Evolutionary conservation across 53 echinoderm and acorn worm species (phyloP), one percentile per base, ranked within the genome.

Genomic region (Antedon mediterranea): DNA sequence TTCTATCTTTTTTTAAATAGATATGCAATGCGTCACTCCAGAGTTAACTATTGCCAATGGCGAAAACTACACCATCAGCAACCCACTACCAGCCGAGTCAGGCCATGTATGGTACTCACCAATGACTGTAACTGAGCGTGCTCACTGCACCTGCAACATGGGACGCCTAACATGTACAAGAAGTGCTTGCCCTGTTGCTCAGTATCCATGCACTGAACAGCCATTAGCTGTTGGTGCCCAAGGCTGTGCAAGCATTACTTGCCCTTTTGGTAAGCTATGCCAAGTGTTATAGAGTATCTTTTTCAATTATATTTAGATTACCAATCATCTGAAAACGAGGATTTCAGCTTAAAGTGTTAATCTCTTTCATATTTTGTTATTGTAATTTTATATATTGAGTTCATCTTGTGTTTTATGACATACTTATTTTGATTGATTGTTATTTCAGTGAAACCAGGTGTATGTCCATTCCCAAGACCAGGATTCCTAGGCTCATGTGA

Each of bases 241-340:
- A n/a, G 33, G 37, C 14, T 85, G 85, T 41, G 72, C 81, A 71
- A 57, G 76, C 18, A 31, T 73, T 31, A 42, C 37, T 30, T 85
- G 85, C 72, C 85, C 77, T 71, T 72, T 6, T 18, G 79, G 85
- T 85, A 81, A 31, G 32, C 34, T 8, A 18, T 57, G 57, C 57
- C 23, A 18, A 8, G 9, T 57, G 2, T 57, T 26, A 57, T 57
- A n/a, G n/a, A n/a, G n/a, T 37, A 37, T 37, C 11, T 37, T 11
- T 37, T 37, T n/a, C n/a, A n/a, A n/a, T n/a, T n/a, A n/a, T n/a
- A n/a, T n/a, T n/a, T n/a, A n/a, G n/a, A n/a, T n/a, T n/a, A n/a
- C n/a, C n/a, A n/a, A n/a, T n/a, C n/a, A n/a, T n/a, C n/a, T n/a
- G n/a, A n/a, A n/a, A n/a, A n/a, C n/a, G n/a, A n/a, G n/a, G n/a